Conservation (phyloP, 2,888 invertebrate species). For the Heteropelma amictum region DNA sequence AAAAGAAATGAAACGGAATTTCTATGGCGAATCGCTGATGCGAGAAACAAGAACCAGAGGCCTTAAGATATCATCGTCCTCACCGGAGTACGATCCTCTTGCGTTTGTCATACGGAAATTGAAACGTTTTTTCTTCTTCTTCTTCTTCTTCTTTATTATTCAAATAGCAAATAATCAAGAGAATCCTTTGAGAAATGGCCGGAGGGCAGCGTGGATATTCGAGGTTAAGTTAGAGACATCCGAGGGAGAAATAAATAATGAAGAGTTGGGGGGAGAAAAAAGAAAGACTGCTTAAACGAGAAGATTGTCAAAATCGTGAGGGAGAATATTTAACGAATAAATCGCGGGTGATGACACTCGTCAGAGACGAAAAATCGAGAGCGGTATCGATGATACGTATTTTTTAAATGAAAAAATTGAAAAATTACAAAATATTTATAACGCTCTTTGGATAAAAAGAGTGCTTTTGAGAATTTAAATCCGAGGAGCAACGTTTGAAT, state of each 20-base stretch:
- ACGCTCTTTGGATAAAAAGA: background rate
- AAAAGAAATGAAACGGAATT: constrained; percentile 11
- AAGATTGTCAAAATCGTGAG: too few relatives aligned
- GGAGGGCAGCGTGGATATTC: background rate
- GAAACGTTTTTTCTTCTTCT: background rate
- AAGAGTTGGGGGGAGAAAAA: too few relatives aligned
- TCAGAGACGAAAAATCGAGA: background rate
- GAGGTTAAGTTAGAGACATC: too few relatives aligned
- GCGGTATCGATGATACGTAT: too few relatives aligned
- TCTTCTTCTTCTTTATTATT: background rate
- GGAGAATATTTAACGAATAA: too few relatives aligned
- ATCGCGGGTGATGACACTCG: too few relatives aligned
- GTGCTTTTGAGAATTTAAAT: background rate
- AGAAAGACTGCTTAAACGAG: too few relatives aligned
- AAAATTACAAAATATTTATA: background rate
- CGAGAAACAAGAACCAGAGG: constrained; percentile 36
- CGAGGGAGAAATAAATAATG: too few relatives aligned
- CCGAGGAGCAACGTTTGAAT: constrained; percentile 47
- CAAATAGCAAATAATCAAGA: background rate
- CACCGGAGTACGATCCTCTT: background rate
- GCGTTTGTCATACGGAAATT: background rate
- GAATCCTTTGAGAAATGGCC: background rate
- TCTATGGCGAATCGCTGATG: background rate
- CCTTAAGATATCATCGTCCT: constrained; percentile 18
- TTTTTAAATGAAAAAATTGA: background rate